Conservation (phyloP, 2,113 vertebrate species). For the Cochlearius cochlearius region DNA sequence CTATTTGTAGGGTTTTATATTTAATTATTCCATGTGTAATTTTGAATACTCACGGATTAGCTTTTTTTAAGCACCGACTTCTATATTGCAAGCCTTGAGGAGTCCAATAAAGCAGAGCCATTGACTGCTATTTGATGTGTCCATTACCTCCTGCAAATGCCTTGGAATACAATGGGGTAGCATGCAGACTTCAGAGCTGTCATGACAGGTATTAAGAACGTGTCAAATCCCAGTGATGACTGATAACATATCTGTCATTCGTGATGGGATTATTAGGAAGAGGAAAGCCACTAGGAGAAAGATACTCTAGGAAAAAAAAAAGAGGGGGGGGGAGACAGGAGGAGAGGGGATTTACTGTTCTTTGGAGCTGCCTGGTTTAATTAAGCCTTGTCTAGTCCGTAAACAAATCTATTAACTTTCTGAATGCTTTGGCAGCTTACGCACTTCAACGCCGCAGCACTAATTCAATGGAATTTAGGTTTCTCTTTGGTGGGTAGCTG, state of each 20-base stretch:
- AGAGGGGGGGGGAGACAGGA: neutral
- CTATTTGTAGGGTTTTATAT: neutral
- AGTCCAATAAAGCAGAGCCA: conserved; percentile 2
- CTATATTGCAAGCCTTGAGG: conserved; percentile 9
- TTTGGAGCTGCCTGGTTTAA: conserved; percentile 40
- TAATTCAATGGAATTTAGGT: neutral
- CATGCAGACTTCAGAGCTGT: conserved; percentile 50
- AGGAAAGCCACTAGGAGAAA: conserved; percentile 45
- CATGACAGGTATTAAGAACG: conserved; percentile 60
- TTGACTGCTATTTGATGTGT: conserved; percentile 36
- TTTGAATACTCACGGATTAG: neutral
- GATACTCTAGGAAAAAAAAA: conserved; percentile 13
- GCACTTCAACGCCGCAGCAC: neutral
- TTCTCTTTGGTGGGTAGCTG: neutral
- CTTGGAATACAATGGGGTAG: conserved; percentile 52
- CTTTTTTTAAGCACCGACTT: neutral
- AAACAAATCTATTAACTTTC: conserved; percentile 58
- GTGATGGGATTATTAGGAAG: conserved; percentile 59
- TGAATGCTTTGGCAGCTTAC: conserved; percentile 10
- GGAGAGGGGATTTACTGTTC: conserved; percentile 41
- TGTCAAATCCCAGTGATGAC: conserved; percentile 58
- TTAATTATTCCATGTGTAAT: neutral
- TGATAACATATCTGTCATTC: conserved; percentile 69
- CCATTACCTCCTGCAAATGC: conserved; percentile 45
- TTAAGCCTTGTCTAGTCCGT: conserved; percentile 56